A percentile compares a stretch with the other conserved stretches of the same genome.
phyloP scores from a whole-genome alignment of 2,113 vertebrate species.

The Aegotheles bennettii region DNA sequence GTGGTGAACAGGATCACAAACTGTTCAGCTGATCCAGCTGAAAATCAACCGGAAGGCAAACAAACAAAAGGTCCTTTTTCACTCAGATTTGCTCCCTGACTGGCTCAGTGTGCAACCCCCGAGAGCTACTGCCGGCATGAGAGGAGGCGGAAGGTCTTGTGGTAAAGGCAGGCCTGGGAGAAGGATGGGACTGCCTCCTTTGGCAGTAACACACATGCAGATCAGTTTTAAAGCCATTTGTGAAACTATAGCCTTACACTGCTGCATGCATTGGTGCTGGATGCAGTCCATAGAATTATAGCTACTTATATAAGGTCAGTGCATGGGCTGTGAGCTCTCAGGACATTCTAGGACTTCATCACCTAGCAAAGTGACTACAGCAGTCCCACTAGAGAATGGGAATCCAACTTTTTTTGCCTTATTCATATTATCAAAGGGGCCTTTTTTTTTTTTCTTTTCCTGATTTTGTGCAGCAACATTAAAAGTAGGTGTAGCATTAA shows the following conservation, averaged over 20 bases:
- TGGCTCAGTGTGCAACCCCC: neutral
- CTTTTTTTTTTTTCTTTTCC: neutral
- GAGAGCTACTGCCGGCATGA: neutral
- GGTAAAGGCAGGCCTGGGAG: neutral
- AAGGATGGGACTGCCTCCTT: neutral
- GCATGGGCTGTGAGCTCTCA: neutral
- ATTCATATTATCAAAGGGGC: neutral
- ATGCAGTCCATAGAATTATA: neutral
- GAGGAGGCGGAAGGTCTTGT: neutral
- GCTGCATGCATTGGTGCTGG: neutral
- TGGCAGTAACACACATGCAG: neutral
- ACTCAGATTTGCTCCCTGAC: constrained; percentile 1
- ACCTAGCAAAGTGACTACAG: neutral
- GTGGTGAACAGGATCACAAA: neutral
- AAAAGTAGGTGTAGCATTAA: neutral
- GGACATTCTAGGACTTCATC: neutral
- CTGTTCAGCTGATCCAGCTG: constrained; percentile 33
- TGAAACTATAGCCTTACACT: neutral
- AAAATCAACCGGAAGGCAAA: constrained; percentile 17
- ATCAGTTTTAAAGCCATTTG: neutral
- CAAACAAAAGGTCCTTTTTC: constrained; percentile 33
- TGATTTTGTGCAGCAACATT: neutral
- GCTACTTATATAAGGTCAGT: neutral
- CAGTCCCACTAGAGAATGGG: neutral
- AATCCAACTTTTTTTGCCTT: neutral